phyloP scores from a whole-genome alignment of 2,113 vertebrate species.

The Oryzias javanicus region DNA sequence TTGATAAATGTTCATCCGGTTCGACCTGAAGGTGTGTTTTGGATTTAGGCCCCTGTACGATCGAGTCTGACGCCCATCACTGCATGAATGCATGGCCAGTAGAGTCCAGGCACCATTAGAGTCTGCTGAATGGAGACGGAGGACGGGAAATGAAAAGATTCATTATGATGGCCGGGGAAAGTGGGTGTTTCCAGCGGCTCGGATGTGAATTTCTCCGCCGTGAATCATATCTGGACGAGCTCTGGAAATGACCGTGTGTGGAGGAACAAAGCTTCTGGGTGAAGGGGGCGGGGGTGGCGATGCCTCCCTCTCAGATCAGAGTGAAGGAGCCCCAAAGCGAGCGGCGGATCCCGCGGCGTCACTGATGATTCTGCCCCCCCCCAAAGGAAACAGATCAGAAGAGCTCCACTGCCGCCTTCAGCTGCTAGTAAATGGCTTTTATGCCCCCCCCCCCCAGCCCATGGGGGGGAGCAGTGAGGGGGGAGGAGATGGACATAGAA shows the following conservation, averaged over 20 bases:
- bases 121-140: slow-evolving; percentile 42
- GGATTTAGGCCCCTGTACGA: too few relatives aligned
- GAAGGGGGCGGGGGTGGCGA: too few relatives aligned
- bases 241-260: slow-evolving; percentile 13
- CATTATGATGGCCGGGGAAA: slow-evolving; percentile 47
- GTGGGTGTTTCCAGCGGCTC: slow-evolving; percentile 40
- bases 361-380: slow-evolving; percentile 24
- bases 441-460: slow-evolving; percentile 28
- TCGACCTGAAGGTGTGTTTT: too few relatives aligned
- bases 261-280: too few relatives aligned
- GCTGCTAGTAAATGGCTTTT: slow-evolving; percentile 60
- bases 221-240: slow-evolving; percentile 35
- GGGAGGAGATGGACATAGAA: slow-evolving; percentile 46
- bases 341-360: slow-evolving; percentile 23
- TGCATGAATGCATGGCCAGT: slow-evolving; percentile 64
- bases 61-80: too few relatives aligned
- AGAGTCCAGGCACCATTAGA: slow-evolving; percentile 58
- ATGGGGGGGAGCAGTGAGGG: slow-evolving; percentile 42
- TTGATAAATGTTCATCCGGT: too few relatives aligned
- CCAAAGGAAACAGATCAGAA: slow-evolving; percentile 35
- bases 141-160: slow-evolving; percentile 50
- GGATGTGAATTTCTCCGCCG: slow-evolving; percentile 49
- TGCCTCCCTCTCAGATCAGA: too few relatives aligned
- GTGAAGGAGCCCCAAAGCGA: too few relatives aligned
- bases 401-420: slow-evolving; percentile 42